phyloP scores from a whole-genome alignment of 2,888 invertebrate genomes.

The Cepaea hortensis region DNA sequence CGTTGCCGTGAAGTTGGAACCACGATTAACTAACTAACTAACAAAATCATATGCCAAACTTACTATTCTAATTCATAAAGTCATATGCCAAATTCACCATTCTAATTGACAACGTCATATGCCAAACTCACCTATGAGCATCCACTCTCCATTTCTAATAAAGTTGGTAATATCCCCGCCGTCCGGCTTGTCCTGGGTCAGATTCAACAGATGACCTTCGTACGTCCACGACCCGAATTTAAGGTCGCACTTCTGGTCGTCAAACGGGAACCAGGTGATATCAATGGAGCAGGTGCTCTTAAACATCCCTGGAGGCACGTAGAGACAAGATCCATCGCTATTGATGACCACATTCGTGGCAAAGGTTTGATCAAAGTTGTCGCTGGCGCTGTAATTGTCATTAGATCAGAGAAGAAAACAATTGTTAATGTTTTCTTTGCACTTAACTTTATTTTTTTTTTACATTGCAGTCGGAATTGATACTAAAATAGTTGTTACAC shows the following conservation, averaged over 20 bases:
- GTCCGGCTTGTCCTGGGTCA: slow-evolving; percentile 92
- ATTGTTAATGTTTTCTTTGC: neutral
- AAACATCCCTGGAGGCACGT: slow-evolving; percentile 98
- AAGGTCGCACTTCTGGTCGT: slow-evolving; percentile 98
- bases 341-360: slow-evolving; percentile 98
- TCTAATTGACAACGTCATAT: neutral
- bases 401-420: neutral
- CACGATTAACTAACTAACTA: no score
- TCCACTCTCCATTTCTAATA: slow-evolving; percentile 99
- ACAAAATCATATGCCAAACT: no score
- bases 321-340: slow-evolving; percentile 94
- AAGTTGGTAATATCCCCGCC: slow-evolving; percentile 98
- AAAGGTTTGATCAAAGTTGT: slow-evolving; percentile 98
- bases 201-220: slow-evolving; percentile 90
- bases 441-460: no score
- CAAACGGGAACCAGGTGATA: slow-evolving; percentile 99
- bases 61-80: no score
- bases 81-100: no score
- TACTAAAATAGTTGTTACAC: no score
- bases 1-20: no score
- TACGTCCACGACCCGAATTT: slow-evolving; percentile 99
- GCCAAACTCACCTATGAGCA: slow-evolving; percentile 88
- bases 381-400: slow-evolving; percentile 88
- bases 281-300: slow-evolving; percentile 99
- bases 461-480: no score